Percentiles rank a stretch among this genome's conserved stretches.
Evolutionary conservation across 2,113 vertebrate species (phyloP).

Genomic region (Neogale vison): DNA sequence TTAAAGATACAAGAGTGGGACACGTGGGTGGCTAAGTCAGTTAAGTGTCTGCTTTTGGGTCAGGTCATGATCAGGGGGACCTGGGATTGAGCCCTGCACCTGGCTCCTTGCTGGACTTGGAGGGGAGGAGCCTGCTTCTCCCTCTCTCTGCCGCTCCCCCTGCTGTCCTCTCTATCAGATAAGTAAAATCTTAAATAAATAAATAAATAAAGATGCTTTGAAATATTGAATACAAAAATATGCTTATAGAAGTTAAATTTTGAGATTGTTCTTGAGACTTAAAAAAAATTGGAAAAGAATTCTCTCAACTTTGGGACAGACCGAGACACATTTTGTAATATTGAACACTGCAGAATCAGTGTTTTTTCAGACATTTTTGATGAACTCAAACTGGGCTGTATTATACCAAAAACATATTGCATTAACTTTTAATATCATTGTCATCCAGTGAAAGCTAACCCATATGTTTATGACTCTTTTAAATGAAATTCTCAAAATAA

Average conservation of each 20-base stretch:
- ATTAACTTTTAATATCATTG: constrained; percentile 64
- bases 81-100: background rate
- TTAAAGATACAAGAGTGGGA: background rate
- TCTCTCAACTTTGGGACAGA: background rate
- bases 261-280: constrained; percentile 4
- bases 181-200: background rate
- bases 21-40: background rate
- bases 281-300: background rate
- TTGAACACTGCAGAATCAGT: background rate
- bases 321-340: background rate
- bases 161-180: background rate
- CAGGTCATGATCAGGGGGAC: background rate
- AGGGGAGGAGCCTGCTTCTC: background rate
- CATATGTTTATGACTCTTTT: constrained; percentile 52
- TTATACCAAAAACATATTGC: constrained; percentile 57
- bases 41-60: background rate
- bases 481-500: constrained; percentile 64
- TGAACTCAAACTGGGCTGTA: constrained; percentile 1
- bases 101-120: background rate
- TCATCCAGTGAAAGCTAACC: constrained; percentile 53
- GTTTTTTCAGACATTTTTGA: constrained; percentile 49
- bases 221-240: background rate
- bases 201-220: background rate
- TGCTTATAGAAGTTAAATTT: background rate
- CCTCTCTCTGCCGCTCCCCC: background rate